phyloP scores from a whole-genome alignment of 2,113 vertebrate species.

The Nothoprocta pentlandii region DNA sequence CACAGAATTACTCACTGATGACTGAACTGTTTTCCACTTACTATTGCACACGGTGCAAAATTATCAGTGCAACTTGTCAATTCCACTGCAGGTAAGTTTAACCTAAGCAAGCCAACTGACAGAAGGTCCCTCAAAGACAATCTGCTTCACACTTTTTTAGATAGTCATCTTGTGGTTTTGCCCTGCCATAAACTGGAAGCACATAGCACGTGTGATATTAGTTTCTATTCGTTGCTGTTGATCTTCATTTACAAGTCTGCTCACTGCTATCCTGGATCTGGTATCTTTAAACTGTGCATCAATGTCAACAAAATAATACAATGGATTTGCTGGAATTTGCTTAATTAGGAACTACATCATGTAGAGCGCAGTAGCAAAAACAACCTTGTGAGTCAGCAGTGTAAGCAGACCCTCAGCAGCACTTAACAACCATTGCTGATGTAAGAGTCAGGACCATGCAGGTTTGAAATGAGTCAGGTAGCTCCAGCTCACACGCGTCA shows the following conservation, averaged over 20 bases:
- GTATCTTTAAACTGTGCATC: not conserved
- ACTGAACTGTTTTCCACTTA: not conserved
- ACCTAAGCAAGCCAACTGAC: not conserved
- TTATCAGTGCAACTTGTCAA: not conserved
- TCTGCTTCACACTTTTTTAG: not conserved
- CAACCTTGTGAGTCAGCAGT: not conserved
- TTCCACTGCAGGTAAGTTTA: not conserved
- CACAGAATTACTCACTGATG: not conserved
- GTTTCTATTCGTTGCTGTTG: not conserved
- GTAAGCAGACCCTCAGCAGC: not conserved
- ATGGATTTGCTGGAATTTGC: conserved; percentile 24
- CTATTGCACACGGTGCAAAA: not conserved
- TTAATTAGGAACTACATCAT: not conserved
- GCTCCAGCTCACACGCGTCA: not conserved
- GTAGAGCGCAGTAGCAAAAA: conserved; percentile 10
- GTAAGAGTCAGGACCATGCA: not conserved
- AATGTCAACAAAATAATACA: not conserved
- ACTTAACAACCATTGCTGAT: not conserved
- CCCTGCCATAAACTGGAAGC: not conserved
- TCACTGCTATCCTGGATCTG: not conserved
- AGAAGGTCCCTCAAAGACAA: not conserved
- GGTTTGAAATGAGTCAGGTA: not conserved
- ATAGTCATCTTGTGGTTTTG: not conserved
- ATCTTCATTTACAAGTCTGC: not conserved
- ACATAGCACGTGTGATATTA: not conserved